Base-by-base conservation (phyloP, 2,888 invertebrate species). In the Sinodicranocentrus sp. region DNA sequence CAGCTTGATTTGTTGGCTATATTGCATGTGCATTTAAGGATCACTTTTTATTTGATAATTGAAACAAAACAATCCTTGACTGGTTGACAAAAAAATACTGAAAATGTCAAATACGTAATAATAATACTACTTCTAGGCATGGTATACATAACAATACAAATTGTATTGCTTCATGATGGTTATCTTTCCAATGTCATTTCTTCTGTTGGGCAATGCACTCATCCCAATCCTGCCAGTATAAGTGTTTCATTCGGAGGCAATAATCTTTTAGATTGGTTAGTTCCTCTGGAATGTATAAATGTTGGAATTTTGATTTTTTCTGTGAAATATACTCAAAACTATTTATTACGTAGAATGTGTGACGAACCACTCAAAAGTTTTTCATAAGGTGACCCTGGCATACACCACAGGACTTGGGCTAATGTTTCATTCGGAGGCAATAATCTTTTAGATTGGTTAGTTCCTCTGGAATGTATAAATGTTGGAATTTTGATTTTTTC, bases 361-460 rank as follows among this genome's bases (percentile, higher is more conserved):
- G 48, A 2, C 3, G 76, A 84, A 89, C 89, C 89, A 28, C 86
- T 87, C 6, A 89, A 13, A 52, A 87, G 72, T 57, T 79, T 80
- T 15, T 87, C 85, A 59, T 87, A 89, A 2, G 89, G 89, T 6
- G 88, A 88, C n/a, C 85, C 85, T 1, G 89, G 89, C 1, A 88
- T 71, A 65, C 88, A 88, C 89, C 89, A 91, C 19, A 89, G 75
- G 0, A 90, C 87, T 87, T 90, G 90, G n/a, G 89, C 88, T 52
- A n/a, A 10, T 82, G 79, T 28, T 84, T 87, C 85, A 88, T 88
- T 43, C 87, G 15, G 0, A 57, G 13, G 54, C 86, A 86, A 59
- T 88, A 88, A 2, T 82, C 76, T n/a, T 68, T 39, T 23, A 88
- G 26, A 68, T 88, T 88, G 19, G 75, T 73, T 6, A 82, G 43